phyloP scores from a whole-genome alignment of 2,797 vertebrate species.

The Oryzias sinensis region DNA sequence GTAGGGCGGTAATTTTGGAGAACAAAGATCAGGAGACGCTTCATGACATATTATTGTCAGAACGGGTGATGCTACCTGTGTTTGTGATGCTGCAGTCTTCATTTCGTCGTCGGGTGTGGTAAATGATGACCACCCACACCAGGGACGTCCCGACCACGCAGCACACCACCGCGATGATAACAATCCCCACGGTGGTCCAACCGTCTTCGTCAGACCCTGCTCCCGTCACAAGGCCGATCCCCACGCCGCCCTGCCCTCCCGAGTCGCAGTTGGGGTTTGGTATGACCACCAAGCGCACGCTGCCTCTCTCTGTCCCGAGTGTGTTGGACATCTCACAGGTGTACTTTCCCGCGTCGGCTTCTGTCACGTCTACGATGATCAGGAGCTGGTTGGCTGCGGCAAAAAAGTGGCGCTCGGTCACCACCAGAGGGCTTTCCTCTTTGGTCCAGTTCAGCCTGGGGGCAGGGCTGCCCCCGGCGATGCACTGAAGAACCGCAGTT shows the following conservation, averaged over 20 bases:
- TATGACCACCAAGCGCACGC: slow-evolving; percentile 86
- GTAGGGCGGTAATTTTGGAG: too few relatives aligned
- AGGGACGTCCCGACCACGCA: slow-evolving; percentile 97
- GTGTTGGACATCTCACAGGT: slow-evolving; percentile 97
- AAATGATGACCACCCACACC: slow-evolving; percentile 98
- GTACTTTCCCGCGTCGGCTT: slow-evolving; percentile 90
- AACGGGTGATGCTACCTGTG: slow-evolving; percentile 81
- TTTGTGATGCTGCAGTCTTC: slow-evolving; percentile 97
- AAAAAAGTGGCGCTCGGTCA: slow-evolving; percentile 96
- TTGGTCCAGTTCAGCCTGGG: slow-evolving; percentile 96
- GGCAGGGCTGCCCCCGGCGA: slow-evolving; percentile 90
- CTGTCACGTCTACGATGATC: slow-evolving; percentile 90
- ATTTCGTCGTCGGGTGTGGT: slow-evolving; percentile 91
- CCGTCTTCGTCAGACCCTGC: slow-evolving; percentile 81
- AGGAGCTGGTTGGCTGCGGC: slow-evolving; percentile 95
- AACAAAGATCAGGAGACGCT: too few relatives aligned
- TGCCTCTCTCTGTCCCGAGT: slow-evolving; percentile 89
- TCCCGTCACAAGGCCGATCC: slow-evolving; percentile 12
- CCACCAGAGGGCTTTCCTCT: slow-evolving; percentile 87
- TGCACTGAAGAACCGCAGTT: slow-evolving; percentile 94
- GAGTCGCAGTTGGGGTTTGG: slow-evolving; percentile 92
- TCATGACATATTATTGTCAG: too few relatives aligned
- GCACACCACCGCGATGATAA: slow-evolving; percentile 97
- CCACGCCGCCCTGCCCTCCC: slow-evolving; percentile 62
- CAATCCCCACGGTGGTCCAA: slow-evolving; percentile 94